phyloP scores from a whole-genome alignment of 2,888 invertebrate genomes.

The Lydus trimaculatus region DNA sequence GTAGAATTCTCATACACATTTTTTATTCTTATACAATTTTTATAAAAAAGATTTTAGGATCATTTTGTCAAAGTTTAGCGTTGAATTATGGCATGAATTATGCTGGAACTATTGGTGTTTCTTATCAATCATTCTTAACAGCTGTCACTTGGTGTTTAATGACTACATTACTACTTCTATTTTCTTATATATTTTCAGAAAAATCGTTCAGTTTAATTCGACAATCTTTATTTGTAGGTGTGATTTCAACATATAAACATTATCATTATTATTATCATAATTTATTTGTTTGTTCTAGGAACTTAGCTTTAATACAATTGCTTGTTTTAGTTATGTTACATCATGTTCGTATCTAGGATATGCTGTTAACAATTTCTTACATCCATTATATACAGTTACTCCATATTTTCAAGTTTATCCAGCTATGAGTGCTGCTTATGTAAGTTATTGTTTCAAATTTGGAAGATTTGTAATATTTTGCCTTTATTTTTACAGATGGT shows the following conservation, averaged over 20 bases:
- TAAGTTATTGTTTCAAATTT: constrained; percentile 63
- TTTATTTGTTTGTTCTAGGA: constrained; percentile 68
- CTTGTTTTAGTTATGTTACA: constrained; percentile 79
- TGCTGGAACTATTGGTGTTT: constrained; percentile 76
- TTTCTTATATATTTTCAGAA: constrained; percentile 81
- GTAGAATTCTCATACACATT: constrained; percentile 49
- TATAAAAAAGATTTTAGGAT: constrained; percentile 72
- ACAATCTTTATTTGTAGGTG: constrained; percentile 84
- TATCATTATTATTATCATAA: not conserved
- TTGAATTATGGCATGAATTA: constrained; percentile 80
- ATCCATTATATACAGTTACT: constrained; percentile 75
- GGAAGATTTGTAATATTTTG: not conserved
- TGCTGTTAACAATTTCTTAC: constrained; percentile 78
- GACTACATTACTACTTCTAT: constrained; percentile 75
- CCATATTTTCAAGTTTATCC: constrained; percentile 85
- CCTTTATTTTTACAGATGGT: constrained; percentile 70
- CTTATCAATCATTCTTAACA: constrained; percentile 82
- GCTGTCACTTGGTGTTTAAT: constrained; percentile 82
- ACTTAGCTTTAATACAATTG: constrained; percentile 77
- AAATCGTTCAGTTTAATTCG: constrained; percentile 78
- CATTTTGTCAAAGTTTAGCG: constrained; percentile 82
- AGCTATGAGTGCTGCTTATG: constrained; percentile 88
- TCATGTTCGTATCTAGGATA: constrained; percentile 83
- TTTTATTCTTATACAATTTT: constrained; percentile 8
- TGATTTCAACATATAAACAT: not conserved